phyloP scores from a whole-genome alignment of 2,888 invertebrate species.

The Proisotoma minuta region DNA sequence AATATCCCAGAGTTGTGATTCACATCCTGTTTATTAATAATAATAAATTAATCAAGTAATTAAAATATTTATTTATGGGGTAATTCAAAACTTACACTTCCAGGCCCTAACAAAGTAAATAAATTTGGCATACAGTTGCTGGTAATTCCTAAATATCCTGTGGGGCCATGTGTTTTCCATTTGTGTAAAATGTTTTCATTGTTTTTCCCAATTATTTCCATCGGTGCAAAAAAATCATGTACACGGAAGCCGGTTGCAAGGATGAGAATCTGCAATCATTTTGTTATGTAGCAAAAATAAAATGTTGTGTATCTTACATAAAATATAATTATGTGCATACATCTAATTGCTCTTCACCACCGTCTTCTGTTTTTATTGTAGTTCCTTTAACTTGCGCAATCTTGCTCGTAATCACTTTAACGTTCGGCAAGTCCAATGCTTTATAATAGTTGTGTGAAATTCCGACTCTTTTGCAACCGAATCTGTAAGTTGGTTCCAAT shows the following conservation, averaged over 20 bases:
- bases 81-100: constrained; percentile 23
- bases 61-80: neutral
- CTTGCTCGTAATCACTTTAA: constrained; percentile 17
- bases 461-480: constrained; percentile 36
- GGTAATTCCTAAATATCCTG: constrained; percentile 25
- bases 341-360: constrained; percentile 19
- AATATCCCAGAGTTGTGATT: too few species aligned
- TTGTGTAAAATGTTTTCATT: constrained; percentile 18
- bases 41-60: neutral
- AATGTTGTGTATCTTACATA: too few species aligned
- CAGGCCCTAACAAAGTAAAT: constrained; percentile 35
- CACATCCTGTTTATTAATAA: too few species aligned
- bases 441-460: constrained; percentile 31
- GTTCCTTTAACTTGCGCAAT: constrained; percentile 19
- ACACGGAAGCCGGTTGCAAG: constrained; percentile 37
- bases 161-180: constrained; percentile 32
- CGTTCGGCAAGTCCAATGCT: constrained; percentile 27
- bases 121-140: constrained; percentile 21
- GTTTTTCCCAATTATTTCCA: constrained; percentile 22
- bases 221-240: constrained; percentile 36
- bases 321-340: too few species aligned
- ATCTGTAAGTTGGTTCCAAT: constrained; percentile 26
- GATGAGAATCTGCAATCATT: constrained; percentile 32
- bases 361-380: constrained; percentile 22
- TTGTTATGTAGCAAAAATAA: neutral